Evolutionary conservation across 2,113 vertebrate species (phyloP).

Genomic region (Odobenus rosmarus): DNA sequence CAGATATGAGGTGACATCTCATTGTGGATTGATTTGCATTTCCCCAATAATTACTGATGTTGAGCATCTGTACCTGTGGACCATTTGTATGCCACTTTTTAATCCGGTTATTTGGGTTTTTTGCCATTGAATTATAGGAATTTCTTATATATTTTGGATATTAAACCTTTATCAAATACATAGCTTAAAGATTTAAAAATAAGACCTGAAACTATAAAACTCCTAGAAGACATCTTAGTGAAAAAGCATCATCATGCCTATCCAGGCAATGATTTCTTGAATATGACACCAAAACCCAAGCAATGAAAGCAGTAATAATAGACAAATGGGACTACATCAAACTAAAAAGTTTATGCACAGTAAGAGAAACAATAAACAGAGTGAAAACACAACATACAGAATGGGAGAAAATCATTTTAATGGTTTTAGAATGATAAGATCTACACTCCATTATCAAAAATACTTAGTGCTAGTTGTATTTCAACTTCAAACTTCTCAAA

Average conservation of each 20-base stretch:
- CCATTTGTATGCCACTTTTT: background rate
- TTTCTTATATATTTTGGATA: background rate
- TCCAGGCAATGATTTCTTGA: background rate
- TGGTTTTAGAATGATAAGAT: background rate
- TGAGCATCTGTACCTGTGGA: background rate
- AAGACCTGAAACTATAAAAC: background rate
- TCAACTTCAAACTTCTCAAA: background rate
- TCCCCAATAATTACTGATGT: background rate
- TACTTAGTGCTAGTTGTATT: background rate
- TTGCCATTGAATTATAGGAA: background rate
- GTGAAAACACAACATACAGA: background rate
- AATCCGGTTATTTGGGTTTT: background rate
- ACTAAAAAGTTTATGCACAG: background rate
- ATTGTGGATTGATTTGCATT: background rate
- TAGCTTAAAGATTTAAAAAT: slow-evolving; percentile 5
- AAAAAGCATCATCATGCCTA: background rate
- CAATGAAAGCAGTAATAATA: background rate
- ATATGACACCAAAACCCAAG: background rate
- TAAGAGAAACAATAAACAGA: background rate
- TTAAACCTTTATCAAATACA: background rate
- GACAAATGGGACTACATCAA: background rate
- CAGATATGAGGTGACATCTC: background rate
- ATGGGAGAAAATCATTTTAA: background rate
- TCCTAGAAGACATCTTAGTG: background rate
- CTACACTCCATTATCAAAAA: slow-evolving; percentile 5